phyloP scores from a whole-genome alignment of 2,888 invertebrate genomes.

The Oasisia sp. region DNA sequence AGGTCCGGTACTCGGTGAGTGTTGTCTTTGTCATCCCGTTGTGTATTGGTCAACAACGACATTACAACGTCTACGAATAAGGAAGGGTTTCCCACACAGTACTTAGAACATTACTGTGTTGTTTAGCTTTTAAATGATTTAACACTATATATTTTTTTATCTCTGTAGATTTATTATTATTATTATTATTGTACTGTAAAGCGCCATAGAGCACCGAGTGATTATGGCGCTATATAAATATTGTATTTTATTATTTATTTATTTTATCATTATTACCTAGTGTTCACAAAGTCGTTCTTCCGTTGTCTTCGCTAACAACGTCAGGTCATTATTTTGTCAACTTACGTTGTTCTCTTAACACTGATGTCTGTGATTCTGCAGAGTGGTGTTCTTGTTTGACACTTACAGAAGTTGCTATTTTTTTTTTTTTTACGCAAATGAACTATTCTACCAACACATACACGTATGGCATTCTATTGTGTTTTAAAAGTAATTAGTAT shows the following conservation, averaged over 20 bases:
- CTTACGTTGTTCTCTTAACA: background rate
- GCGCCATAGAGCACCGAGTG: too few species aligned
- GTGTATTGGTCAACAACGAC: background rate
- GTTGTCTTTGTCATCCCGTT: background rate
- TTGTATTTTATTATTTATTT: too few species aligned
- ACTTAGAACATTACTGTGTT: too few species aligned
- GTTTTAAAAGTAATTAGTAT: background rate
- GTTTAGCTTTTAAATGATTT: too few species aligned
- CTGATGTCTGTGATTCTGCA: background rate
- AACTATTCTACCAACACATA: background rate
- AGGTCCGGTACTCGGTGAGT: conserved; percentile 62
- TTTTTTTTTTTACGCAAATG: background rate
- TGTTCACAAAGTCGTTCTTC: background rate
- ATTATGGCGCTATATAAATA: too few species aligned
- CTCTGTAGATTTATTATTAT: too few species aligned
- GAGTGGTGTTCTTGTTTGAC: background rate
- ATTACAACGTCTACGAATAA: too few species aligned
- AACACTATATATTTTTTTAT: too few species aligned
- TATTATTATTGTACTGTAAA: too few species aligned
- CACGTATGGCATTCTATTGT: too few species aligned
- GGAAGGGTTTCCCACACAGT: too few species aligned
- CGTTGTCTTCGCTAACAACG: background rate
- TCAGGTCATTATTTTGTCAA: background rate
- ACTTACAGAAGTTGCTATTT: background rate
- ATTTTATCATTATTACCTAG: background rate